These are phyloP conservation scores for Pyrrhia umbra DNA, from an alignment of 2,888 invertebrate species.

Conservation along the genomic window DNA sequence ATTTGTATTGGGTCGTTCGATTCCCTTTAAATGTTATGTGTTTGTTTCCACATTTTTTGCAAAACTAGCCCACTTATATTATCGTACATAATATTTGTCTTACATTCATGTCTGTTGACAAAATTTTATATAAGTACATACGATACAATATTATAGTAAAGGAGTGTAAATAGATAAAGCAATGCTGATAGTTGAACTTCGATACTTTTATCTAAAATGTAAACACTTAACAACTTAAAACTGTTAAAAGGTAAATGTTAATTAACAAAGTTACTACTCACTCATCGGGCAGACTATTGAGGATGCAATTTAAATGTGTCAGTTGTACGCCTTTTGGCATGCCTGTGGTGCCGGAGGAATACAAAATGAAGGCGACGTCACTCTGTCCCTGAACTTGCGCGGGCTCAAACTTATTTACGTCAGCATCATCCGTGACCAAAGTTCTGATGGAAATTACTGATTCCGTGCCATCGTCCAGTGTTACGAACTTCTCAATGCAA, in stretches of 20 bases:
- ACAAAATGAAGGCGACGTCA: conserved; percentile 86
- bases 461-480: conserved; percentile 69
- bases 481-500: conserved; percentile 72
- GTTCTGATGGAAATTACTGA: conserved; percentile 66
- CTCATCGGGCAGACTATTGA: conserved; percentile 76
- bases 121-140: too few relatives aligned
- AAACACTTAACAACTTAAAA: not conserved
- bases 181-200: not conserved
- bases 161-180: not conserved
- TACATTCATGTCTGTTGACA: too few relatives aligned
- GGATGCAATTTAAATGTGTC: conserved; percentile 90
- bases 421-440: conserved; percentile 66
- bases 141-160: too few relatives aligned
- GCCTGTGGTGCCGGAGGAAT: conserved; percentile 93
- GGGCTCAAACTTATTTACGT: conserved; percentile 80
- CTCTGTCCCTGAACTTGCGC: conserved; percentile 81
- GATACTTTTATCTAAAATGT: not conserved
- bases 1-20: too few relatives aligned
- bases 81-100: too few relatives aligned
- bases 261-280: conserved; percentile 64
- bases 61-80: too few relatives aligned
- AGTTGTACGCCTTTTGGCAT: conserved; percentile 92
- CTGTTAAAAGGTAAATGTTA: not conserved
- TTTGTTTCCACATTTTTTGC: too few relatives aligned
- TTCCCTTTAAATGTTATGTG: too few relatives aligned